A percentile compares a stretch with the other conserved stretches of the same genome.
phyloP scores from a whole-genome alignment of 1,140 invertebrate genomes.

The Drosophila micromelanica region DNA sequence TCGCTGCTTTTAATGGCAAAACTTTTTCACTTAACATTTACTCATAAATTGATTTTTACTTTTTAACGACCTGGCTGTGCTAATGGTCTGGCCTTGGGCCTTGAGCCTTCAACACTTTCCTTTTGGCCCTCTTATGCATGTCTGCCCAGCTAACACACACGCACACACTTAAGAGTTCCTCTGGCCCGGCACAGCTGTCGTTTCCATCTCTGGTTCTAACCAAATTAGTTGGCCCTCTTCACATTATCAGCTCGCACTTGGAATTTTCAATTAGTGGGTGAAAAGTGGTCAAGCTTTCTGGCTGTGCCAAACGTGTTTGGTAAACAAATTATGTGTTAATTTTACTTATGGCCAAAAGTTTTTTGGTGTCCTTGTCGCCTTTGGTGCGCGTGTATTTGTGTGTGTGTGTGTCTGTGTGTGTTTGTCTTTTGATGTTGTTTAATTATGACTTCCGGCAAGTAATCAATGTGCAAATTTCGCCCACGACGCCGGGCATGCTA shows the following conservation, averaged over 20 bases:
- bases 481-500: slow-evolving; percentile 58
- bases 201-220: slow-evolving; percentile 8
- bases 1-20: slow-evolving; percentile 74
- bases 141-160: slow-evolving; percentile 4
- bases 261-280: slow-evolving; percentile 78
- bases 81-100: slow-evolving; percentile 45
- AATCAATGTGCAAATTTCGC: slow-evolving; percentile 79
- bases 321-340: slow-evolving; percentile 82
- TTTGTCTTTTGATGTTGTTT: slow-evolving; percentile 69
- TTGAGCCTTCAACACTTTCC: slow-evolving; percentile 28
- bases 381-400: neutral
- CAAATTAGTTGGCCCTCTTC: slow-evolving; percentile 54
- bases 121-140: slow-evolving; percentile 22
- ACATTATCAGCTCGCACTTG: slow-evolving; percentile 71
- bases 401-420: slow-evolving; percentile 19
- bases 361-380: slow-evolving; percentile 7
- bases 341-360: slow-evolving; percentile 64
- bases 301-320: slow-evolving; percentile 68
- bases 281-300: slow-evolving; percentile 70
- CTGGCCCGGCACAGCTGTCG: slow-evolving; percentile 12
- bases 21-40: slow-evolving; percentile 83
- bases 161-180: neutral
- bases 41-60: slow-evolving; percentile 83
- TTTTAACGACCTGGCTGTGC: slow-evolving; percentile 70
- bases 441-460: slow-evolving; percentile 80